Evolutionary conservation across 2,113 vertebrate genomes (phyloP).

Genomic region (Theropithecus gelada): DNA sequence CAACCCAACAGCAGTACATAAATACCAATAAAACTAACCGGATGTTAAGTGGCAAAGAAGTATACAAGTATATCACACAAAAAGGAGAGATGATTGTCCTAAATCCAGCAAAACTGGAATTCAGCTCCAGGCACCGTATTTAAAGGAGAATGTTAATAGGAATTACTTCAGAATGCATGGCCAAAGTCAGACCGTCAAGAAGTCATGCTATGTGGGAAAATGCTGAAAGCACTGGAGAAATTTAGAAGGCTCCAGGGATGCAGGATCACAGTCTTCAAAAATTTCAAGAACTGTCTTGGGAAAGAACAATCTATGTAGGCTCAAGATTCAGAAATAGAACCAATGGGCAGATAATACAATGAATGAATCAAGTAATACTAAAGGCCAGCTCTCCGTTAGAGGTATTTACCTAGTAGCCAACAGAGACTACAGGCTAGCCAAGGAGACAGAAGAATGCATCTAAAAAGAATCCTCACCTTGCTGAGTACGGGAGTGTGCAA

Average conservation of each 20-base stretch:
- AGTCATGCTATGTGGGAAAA: neutral
- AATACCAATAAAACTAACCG: neutral
- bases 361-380: neutral
- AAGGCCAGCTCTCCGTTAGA: neutral
- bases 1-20: neutral
- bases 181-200: no score
- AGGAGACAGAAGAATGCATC: neutral
- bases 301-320: neutral
- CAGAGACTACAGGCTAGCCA: neutral
- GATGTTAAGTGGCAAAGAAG: neutral
- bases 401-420: neutral
- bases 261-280: neutral
- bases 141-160: neutral
- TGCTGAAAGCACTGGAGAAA: neutral
- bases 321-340: neutral
- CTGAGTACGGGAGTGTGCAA: neutral
- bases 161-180: neutral
- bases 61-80: no score
- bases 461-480: neutral
- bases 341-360: neutral
- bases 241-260: neutral
- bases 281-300: neutral
- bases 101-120: neutral
- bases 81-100: neutral
- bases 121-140: neutral